Conservation (phyloP, 2,797 vertebrate species). For the Liparis tanakae region DNA sequence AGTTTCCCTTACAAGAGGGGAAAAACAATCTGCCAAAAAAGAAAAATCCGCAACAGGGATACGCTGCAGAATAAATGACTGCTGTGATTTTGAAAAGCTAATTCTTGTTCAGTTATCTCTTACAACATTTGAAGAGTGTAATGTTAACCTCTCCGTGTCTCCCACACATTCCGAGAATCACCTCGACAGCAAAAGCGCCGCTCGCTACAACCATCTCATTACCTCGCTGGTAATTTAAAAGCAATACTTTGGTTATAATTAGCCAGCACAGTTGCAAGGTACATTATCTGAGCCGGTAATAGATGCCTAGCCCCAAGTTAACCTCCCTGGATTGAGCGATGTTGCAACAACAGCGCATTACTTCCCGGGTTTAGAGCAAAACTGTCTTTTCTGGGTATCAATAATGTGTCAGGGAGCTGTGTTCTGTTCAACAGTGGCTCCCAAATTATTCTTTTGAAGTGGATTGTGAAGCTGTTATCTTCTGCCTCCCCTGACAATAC, state of each 20-base stretch:
- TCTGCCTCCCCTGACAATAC: constrained; percentile 48
- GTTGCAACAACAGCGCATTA: constrained; percentile 50
- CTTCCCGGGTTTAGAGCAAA: constrained; percentile 52
- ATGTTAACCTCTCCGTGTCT: constrained; percentile 17
- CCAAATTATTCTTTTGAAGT: constrained; percentile 69
- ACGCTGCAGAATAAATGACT: constrained; percentile 14
- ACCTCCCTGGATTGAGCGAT: constrained; percentile 44
- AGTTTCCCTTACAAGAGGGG: background rate
- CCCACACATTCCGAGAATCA: constrained; percentile 36
- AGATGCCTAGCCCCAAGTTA: constrained; percentile 41
- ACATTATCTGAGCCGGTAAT: constrained; percentile 50
- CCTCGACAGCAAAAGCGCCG: constrained; percentile 35
- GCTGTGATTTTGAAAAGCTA: constrained; percentile 39
- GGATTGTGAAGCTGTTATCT: constrained; percentile 47
- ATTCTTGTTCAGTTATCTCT: constrained; percentile 26
- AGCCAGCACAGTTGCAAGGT: constrained; percentile 31
- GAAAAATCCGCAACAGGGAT: constrained; percentile 7
- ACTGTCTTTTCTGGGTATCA: constrained; percentile 57
- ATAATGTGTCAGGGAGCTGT: constrained; percentile 59
- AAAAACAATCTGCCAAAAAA: constrained; percentile 21
- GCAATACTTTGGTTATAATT: constrained; percentile 63
- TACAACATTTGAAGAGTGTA: constrained; percentile 34
- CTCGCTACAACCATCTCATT: constrained; percentile 58
- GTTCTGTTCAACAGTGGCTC: constrained; percentile 42
- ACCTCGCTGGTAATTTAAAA: constrained; percentile 62